Percentiles rank a stretch among this genome's conserved stretches.
These are phyloP conservation scores for Amphiprion ocellaris DNA, from an alignment of 2,113 vertebrate genomes.

Conservation along the genomic window DNA sequence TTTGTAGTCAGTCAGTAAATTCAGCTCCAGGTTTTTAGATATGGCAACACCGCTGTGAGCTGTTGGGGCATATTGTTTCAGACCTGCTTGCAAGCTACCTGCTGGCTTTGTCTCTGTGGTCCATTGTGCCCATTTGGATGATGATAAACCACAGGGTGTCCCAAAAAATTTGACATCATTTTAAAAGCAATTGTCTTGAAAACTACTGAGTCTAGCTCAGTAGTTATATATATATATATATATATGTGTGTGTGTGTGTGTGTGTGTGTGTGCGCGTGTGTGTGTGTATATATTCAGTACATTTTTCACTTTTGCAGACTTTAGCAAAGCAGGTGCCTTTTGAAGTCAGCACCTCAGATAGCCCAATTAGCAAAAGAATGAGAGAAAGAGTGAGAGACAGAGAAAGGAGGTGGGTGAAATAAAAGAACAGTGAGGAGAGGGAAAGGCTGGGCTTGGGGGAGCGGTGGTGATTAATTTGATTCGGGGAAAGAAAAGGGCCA, in stretches of 20 bases:
- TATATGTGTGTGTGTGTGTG: too few relatives aligned
- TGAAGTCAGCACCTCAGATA: constrained; percentile 79
- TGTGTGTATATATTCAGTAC: not conserved
- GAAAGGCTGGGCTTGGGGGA: constrained; percentile 64
- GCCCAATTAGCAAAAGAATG: constrained; percentile 79
- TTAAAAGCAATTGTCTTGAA: too few relatives aligned
- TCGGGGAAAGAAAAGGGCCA: constrained; percentile 68
- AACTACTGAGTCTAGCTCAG: too few relatives aligned
- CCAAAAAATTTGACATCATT: too few relatives aligned
- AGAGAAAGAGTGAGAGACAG: constrained; percentile 16
- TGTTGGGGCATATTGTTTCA: not conserved
- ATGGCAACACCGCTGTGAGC: not conserved
- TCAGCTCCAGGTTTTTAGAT: not conserved
- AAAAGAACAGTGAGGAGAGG: constrained; percentile 56
- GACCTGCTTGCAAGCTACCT: constrained; percentile 5
- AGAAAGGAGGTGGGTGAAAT: constrained; percentile 36
- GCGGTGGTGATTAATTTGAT: constrained; percentile 74
- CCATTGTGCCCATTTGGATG: constrained; percentile 1
- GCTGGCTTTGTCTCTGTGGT: not conserved
- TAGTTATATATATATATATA: too few relatives aligned
- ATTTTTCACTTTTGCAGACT: constrained; percentile 26
- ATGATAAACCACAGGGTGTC: not conserved
- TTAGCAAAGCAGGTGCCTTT: constrained; percentile 66
- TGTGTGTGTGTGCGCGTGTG: not conserved
- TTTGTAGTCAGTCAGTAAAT: constrained; percentile 27